Evolutionary conservation across 2,113 vertebrate genomes (phyloP), one percentile per base, ranked within the genome.

Genomic region (Trinectes maculatus): DNA sequence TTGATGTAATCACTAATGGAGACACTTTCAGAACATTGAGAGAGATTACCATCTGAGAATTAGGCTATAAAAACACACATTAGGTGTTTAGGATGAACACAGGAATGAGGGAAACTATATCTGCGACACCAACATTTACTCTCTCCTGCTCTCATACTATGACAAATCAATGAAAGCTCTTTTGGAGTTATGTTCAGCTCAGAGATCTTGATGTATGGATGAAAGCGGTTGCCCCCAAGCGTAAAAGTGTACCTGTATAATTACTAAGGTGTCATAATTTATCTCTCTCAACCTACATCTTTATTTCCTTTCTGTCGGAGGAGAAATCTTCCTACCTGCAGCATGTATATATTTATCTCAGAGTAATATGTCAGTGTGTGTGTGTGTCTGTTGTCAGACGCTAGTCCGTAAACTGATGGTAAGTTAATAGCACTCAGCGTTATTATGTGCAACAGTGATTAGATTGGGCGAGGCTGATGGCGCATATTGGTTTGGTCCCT

Each of bases 351-450:
- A 64, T 80, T 77, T 67, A 63, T 81, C 66, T 72, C 33, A 39
- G 46, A 44, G 24, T 67, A 46, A 59, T 49, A 37, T 60, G 49
- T 77, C 46, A 51, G 61, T 59, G 55, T 59, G 18, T 53, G 49
- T 33, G 56, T 66, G 58, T 71, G 67, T 74, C 58, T 76, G 66
- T 75, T 76, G 48, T 66, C 69, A 71, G 54, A 70, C 63, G 43
- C 58, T 47, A 44, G 60, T 75, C 73, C 48, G 81, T 78, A 82
- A 84, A 68, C 70, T 80, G 75, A 86, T 86, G 60, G 74, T 76
- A 79, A 84, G 87, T 90, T 89, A 89, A 91, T 90, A 87, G 83
- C 89, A 88, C 87, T 89, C 81, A 77, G 76, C 80, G 64, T 83
- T 86, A 88, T 88, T 83, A 86, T 84, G 82, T 86, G 72, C 42